These are phyloP conservation scores for Plumapathes pennacea DNA, from an alignment of 92 coral and sea anemone species.

Conservation along the genomic window DNA sequence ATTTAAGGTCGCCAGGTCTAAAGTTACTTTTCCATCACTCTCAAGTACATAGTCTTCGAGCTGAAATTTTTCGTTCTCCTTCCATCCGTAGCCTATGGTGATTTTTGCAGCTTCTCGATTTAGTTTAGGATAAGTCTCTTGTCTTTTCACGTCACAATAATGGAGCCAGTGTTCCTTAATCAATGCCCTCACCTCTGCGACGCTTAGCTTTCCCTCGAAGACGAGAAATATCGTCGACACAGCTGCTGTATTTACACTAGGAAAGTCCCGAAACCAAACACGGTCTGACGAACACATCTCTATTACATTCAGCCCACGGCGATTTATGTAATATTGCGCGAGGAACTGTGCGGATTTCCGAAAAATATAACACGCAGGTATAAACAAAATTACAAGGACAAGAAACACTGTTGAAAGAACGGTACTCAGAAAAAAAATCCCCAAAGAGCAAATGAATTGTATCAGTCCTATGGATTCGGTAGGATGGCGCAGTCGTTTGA, in stretches of 20 bases:
- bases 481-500: conserved; percentile 74
- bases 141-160: conserved; percentile 19
- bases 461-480: conserved; percentile 56
- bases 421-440: conserved; percentile 37
- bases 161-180: conserved; percentile 52
- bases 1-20: conserved; percentile 9
- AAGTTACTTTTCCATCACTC: conserved; percentile 9
- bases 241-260: conserved; percentile 34
- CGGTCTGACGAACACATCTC: conserved; percentile 60
- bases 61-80: conserved; percentile 47
- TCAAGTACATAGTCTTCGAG: conserved; percentile 32
- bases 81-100: conserved; percentile 74
- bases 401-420: conserved; percentile 50
- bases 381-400: conserved; percentile 27
- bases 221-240: conserved; percentile 64
- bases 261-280: conserved; percentile 52
- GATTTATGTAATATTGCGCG: conserved; percentile 45
- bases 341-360: conserved; percentile 49
- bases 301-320: conserved; percentile 35
- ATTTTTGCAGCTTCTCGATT: conserved; percentile 45
- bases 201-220: conserved; percentile 60
- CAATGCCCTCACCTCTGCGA: conserved; percentile 54
- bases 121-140: conserved; percentile 49
- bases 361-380: conserved; percentile 56
- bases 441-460: conserved; percentile 27